These are phyloP conservation scores for Cyanoderma ruficeps DNA, from an alignment of 2,113 vertebrate genomes.

Conservation along the genomic window DNA sequence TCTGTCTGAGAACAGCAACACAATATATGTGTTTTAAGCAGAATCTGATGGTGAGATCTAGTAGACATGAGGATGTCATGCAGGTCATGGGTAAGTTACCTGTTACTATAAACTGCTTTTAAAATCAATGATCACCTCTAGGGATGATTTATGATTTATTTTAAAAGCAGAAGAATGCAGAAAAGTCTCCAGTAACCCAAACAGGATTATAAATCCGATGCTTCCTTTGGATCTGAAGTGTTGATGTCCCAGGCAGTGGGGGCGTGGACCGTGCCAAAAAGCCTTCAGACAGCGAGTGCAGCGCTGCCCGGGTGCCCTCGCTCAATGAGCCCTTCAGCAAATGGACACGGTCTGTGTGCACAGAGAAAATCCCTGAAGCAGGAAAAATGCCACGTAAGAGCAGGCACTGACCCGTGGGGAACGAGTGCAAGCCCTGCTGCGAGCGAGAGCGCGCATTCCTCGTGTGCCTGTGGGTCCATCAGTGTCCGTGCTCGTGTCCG, in stretches of 20 bases:
- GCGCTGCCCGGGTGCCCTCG: neutral
- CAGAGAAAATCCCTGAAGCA: neutral
- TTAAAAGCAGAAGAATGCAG: neutral
- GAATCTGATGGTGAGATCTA: neutral
- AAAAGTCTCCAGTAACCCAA: neutral
- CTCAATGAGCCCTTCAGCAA: neutral
- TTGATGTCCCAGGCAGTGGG: neutral
- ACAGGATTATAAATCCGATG: neutral
- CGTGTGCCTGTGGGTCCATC: fast-evolving
- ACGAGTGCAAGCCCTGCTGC: neutral
- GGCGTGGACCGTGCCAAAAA: neutral
- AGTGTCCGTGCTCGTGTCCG: fast-evolving
- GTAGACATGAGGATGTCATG: neutral
- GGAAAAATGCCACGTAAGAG: neutral
- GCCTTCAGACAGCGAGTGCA: neutral
- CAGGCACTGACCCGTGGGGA: neutral
- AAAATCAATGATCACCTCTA: neutral
- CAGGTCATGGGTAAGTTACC: neutral
- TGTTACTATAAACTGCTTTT: neutral
- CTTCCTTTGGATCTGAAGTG: neutral
- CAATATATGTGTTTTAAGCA: fast-evolving
- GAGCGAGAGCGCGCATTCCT: neutral
- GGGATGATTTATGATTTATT: neutral
- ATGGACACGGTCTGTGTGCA: neutral
- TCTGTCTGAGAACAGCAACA: neutral